phyloP scores from a whole-genome alignment of 2,888 invertebrate genomes.

The Venustoraphidia nigricollis region DNA sequence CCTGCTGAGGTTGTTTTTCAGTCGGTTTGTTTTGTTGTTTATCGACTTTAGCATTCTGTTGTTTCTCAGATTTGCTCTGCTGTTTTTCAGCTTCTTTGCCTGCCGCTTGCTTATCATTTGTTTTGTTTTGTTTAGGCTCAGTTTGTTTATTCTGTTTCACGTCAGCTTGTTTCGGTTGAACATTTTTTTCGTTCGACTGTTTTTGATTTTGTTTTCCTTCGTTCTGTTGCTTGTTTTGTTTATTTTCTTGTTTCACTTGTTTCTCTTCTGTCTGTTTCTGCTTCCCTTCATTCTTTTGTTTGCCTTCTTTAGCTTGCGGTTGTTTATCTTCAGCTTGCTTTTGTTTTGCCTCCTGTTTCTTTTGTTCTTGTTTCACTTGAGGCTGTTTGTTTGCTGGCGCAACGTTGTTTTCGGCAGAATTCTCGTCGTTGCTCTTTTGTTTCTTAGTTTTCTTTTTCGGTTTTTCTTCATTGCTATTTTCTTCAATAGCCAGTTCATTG shows the following conservation, averaged over 20 bases:
- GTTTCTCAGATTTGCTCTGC: not conserved
- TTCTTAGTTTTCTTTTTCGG: constrained; percentile 11
- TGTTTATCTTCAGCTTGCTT: not conserved
- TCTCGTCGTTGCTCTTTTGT: constrained; percentile 7
- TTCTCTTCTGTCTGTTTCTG: not conserved
- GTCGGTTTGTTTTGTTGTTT: constrained; percentile 1
- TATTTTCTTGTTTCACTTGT: not conserved
- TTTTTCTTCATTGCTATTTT: constrained; percentile 17
- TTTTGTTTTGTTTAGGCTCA: not conserved
- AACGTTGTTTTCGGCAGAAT: constrained; percentile 12
- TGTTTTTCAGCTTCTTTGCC: not conserved
- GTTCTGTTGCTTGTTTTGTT: not conserved
- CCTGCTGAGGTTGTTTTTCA: constrained; percentile 7
- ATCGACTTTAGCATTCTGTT: not conserved
- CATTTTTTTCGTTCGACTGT: constrained; percentile 26
- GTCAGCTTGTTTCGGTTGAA: not conserved
- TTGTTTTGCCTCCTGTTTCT: constrained; percentile 2
- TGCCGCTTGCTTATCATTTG: not conserved
- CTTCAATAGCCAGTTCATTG: constrained; percentile 22
- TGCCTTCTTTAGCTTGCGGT: not conserved
- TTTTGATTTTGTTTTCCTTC: constrained; percentile 15
- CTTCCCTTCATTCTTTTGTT: not conserved
- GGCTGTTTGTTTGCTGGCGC: constrained; percentile 1
- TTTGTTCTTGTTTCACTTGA: constrained; percentile 1
- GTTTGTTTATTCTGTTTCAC: not conserved